Evolutionary conservation across 53 echinoderm and acorn worm genomes (phyloP).

Genomic region (Echinarachnius parma): DNA sequence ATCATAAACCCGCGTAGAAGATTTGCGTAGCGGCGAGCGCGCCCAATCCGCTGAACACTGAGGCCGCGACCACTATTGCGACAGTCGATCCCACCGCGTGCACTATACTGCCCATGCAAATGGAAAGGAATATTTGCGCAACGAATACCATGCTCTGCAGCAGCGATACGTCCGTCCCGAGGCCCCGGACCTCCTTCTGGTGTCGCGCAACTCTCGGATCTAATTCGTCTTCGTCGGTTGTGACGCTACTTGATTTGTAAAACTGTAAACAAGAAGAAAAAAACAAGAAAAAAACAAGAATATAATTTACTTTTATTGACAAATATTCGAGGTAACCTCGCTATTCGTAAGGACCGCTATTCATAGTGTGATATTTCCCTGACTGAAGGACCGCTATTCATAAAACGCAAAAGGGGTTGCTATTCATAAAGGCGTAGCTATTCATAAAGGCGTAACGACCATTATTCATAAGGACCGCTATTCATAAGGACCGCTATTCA

Average conservation of each 20-base stretch:
- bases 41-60: conserved; percentile 83
- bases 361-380: no score
- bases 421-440: no score
- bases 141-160: conserved; percentile 98
- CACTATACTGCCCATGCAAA: conserved; percentile 93
- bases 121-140: conserved; percentile 79
- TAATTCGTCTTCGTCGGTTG: conserved; percentile 21
- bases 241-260: conserved; percentile 43
- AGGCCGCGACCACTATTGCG: conserved; percentile 71
- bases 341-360: no score
- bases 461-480: no score
- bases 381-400: no score
- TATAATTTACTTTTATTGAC: background rate
- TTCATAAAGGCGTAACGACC: no score
- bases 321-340: no score
- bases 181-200: conserved; percentile 67
- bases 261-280: conserved; percentile 40
- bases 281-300: background rate
- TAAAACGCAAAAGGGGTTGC: no score
- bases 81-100: conserved; percentile 75
- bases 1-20: conserved; percentile 79
- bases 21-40: conserved; percentile 86
- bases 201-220: background rate
- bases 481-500: no score
- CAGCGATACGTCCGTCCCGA: conserved; percentile 88